These are phyloP conservation scores for Marmota flaviventris DNA, from an alignment of 2,113 vertebrate genomes.

Conservation along the genomic window DNA sequence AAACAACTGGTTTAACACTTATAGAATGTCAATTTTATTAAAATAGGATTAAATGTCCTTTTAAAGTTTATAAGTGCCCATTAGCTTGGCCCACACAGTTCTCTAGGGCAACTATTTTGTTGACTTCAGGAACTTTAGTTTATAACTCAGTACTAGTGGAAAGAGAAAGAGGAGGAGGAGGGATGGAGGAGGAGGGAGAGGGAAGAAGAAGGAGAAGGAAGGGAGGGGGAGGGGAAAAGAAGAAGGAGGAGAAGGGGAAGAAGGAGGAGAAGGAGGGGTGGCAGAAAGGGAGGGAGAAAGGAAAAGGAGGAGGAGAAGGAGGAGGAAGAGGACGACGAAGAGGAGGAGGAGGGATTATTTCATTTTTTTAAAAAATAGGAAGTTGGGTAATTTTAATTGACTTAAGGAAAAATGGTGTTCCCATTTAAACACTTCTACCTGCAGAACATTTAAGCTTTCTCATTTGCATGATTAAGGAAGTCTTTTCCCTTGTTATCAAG, in stretches of 20 bases:
- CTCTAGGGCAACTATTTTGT: background rate
- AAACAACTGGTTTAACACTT: background rate
- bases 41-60: background rate
- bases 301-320: background rate
- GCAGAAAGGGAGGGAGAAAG: too few relatives aligned
- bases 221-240: background rate
- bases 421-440: background rate
- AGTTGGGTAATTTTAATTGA: background rate
- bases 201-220: background rate
- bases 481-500: background rate
- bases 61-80: background rate
- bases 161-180: background rate
- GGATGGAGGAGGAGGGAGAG: too few relatives aligned
- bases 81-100: background rate
- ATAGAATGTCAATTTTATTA: background rate
- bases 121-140: background rate
- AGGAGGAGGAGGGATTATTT: background rate
- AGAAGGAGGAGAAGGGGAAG: background rate
- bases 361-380: background rate
- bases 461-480: background rate
- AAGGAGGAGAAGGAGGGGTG: background rate
- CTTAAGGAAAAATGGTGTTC: background rate
- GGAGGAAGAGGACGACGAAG: background rate
- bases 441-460: background rate
- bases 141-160: background rate